A percentile compares a stretch with the other conserved stretches of the same genome.
phyloP scores from a whole-genome alignment of 1,140 invertebrate species.

The Ganaspis sp. region DNA sequence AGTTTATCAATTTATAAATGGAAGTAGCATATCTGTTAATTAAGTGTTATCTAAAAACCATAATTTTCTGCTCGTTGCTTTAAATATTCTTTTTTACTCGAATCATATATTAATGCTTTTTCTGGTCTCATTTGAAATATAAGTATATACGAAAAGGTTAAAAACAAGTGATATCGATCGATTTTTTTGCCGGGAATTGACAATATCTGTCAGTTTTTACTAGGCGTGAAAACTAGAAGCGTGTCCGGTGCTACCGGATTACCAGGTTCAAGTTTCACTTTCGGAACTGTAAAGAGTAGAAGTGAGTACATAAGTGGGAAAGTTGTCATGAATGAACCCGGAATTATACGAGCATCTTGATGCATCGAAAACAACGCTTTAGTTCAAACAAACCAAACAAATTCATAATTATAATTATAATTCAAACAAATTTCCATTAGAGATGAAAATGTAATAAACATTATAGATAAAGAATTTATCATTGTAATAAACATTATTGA shows the following conservation, averaged over 20 bases:
- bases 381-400: too few species aligned
- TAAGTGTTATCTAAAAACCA: background rate
- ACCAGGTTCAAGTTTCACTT: constrained; percentile 29
- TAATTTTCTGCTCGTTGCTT: background rate
- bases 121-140: too few species aligned
- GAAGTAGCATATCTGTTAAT: background rate
- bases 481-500: too few species aligned
- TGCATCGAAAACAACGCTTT: background rate
- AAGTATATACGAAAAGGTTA: background rate
- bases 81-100: background rate
- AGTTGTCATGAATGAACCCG: constrained; percentile 8
- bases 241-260: constrained; percentile 15
- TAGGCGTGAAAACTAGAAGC: background rate
- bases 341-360: background rate
- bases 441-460: too few species aligned
- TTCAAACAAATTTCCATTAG: too few species aligned
- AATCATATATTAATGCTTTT: background rate
- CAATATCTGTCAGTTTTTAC: constrained; percentile 13
- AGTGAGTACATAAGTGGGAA: background rate
- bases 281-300: constrained; percentile 9
- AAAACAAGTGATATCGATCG: background rate
- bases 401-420: too few species aligned
- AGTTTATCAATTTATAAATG: too few species aligned
- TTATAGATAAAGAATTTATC: too few species aligned
- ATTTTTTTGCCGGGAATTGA: background rate